Percentiles rank a stretch among this genome's conserved stretches.
Evolutionary conservation across 2,888 invertebrate species (phyloP).

Genomic region (Parascotia fuliginaria): DNA sequence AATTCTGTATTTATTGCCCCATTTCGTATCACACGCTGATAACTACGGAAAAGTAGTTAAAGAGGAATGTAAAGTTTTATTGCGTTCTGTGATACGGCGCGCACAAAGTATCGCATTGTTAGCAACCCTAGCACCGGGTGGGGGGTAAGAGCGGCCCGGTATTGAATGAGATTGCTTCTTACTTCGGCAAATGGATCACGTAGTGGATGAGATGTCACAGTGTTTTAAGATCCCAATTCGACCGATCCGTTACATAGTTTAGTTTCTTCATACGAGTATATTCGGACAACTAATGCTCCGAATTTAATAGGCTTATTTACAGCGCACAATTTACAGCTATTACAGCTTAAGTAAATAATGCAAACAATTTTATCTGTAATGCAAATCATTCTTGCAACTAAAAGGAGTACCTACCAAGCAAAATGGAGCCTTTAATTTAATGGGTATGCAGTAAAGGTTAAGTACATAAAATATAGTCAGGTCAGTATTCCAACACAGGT

Average conservation of each 20-base stretch:
- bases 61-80: constrained; percentile 83
- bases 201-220: constrained; percentile 87
- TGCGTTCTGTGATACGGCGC: constrained; percentile 74
- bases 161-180: constrained; percentile 87
- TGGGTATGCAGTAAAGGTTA: constrained; percentile 1
- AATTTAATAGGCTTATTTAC: not conserved
- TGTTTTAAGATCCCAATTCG: constrained; percentile 86
- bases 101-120: constrained; percentile 79
- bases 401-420: constrained; percentile 8
- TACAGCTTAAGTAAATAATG: not conserved
- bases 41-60: constrained; percentile 80
- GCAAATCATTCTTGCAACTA: not conserved
- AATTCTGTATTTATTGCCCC: constrained; percentile 63
- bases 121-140: constrained; percentile 67
- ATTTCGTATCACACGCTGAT: constrained; percentile 74
- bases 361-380: not conserved
- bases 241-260: constrained; percentile 69
- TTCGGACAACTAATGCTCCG: constrained; percentile 21
- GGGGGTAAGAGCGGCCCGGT: constrained; percentile 66
- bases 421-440: constrained; percentile 1
- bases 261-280: constrained; percentile 42
- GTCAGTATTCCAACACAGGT: constrained; percentile 15
- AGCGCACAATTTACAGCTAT: not conserved
- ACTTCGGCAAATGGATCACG: constrained; percentile 87
- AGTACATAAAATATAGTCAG: constrained; percentile 9